Evolutionary conservation across 2,888 invertebrate species (phyloP), one percentile per base, ranked within the genome.

Genomic region (Ormyrus pomaceus): DNA sequence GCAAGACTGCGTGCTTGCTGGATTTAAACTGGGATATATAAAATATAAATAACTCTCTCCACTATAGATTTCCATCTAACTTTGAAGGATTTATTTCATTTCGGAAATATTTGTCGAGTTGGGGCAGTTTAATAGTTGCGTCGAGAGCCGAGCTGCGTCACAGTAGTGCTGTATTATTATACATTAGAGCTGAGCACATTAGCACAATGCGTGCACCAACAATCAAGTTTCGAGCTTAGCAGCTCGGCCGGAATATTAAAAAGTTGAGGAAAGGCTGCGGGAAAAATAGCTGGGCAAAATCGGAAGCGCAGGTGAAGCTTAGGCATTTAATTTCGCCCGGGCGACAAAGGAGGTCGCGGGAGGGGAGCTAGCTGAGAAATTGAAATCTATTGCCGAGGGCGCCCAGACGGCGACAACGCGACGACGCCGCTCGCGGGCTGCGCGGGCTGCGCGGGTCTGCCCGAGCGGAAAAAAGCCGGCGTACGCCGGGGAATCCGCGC

Each of bases 331-430:
- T 34, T 4, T 34, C 34, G 34, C 34, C 34, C 34, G 34, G 34
- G 34, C 34, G 34, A 34, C 2, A 34, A 34, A 34, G 34, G 34
- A 34, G 10, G 58, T 10, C 2, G 48, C 48, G 70, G 59, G 53
- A 71, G 68, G 70, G 59, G 53, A 71, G 68, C 61, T 51, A 10
- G 59, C 46, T 68, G 61, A 72, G 74, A 79, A 68, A 79, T 79
- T 70, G 79, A 75, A 79, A 74, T 79, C 69, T 69, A 79, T 69
- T 56, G 62, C 64, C 79, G 53, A 19, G 74, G 65, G 74, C 72
- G 68, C 62, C 74, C 58, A 48, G 74, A 50, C 13, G 72, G 58
- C 70, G 58, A 51, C 55, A 7, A 6, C 62, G 7, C 72, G 13
- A 61, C 66, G 76, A 13, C 79, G 74, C 70, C 74, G 62, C 19